Percentiles rank a stretch among this genome's conserved stretches.
These are phyloP conservation scores for Ctenodactylus gundi DNA, from an alignment of 2,113 vertebrate species.

Conservation along the genomic window DNA sequence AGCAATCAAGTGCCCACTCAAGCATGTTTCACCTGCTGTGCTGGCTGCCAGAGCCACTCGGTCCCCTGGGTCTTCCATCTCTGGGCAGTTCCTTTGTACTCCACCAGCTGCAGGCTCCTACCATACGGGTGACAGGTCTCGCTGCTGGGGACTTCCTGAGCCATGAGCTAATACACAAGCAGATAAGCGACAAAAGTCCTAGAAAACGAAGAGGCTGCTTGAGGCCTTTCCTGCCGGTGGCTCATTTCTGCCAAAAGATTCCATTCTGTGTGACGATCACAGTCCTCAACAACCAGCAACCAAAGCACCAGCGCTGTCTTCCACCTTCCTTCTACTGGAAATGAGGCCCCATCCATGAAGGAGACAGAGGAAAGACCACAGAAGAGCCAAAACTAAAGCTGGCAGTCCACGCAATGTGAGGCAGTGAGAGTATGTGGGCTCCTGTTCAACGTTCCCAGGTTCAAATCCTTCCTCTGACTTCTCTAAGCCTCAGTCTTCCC, in stretches of 20 bases:
- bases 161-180: background rate
- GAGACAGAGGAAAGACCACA: background rate
- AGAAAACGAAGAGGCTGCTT: background rate
- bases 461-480: background rate
- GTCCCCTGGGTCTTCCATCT: background rate
- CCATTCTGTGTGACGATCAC: constrained; percentile 42
- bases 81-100: no score
- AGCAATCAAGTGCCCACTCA: background rate
- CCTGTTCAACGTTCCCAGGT: background rate
- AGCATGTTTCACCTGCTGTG: fast-evolving
- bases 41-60: fast-evolving
- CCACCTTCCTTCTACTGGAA: background rate
- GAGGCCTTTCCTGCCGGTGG: background rate
- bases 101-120: background rate
- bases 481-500: background rate
- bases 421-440: background rate
- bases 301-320: background rate
- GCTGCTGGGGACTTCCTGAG: background rate
- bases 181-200: background rate
- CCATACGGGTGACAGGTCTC: fast-evolving
- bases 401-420: background rate
- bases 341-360: background rate
- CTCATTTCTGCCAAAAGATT: background rate
- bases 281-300: constrained; percentile 49
- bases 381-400: background rate